Evolutionary conservation across 2,888 invertebrate genomes (phyloP).

Genomic region (Adineta ricciae): DNA sequence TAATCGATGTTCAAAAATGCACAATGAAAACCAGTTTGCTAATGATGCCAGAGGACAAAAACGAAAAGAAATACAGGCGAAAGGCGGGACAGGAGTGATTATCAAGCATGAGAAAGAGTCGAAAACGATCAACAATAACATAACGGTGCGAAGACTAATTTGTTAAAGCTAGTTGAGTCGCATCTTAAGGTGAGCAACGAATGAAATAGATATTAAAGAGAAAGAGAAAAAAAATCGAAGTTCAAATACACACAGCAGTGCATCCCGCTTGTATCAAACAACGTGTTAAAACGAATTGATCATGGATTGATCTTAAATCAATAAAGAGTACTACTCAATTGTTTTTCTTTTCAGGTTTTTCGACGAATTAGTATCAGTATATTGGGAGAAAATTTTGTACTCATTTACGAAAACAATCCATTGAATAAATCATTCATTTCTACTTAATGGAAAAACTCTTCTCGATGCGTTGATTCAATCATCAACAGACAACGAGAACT

Average conservation of each 20-base stretch:
- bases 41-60: not conserved
- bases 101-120: not conserved
- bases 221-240: not conserved
- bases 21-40: not conserved
- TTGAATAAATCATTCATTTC: not conserved
- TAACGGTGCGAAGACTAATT: slow-evolving; percentile 9
- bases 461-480: not conserved
- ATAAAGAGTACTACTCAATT: not conserved
- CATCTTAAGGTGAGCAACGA: not conserved
- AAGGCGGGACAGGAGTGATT: not conserved
- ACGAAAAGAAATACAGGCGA: not conserved
- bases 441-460: not conserved
- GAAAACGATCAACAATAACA: slow-evolving; percentile 4
- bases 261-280: slow-evolving; percentile 7
- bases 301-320: not conserved
- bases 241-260: not conserved
- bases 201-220: not conserved
- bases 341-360: no score
- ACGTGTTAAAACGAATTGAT: not conserved
- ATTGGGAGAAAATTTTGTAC: not conserved
- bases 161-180: not conserved
- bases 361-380: not conserved
- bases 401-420: not conserved
- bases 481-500: not conserved
- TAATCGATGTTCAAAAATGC: not conserved